Evolutionary conservation across 2,113 vertebrate genomes (phyloP).

Genomic region (Polypterus bichir): DNA sequence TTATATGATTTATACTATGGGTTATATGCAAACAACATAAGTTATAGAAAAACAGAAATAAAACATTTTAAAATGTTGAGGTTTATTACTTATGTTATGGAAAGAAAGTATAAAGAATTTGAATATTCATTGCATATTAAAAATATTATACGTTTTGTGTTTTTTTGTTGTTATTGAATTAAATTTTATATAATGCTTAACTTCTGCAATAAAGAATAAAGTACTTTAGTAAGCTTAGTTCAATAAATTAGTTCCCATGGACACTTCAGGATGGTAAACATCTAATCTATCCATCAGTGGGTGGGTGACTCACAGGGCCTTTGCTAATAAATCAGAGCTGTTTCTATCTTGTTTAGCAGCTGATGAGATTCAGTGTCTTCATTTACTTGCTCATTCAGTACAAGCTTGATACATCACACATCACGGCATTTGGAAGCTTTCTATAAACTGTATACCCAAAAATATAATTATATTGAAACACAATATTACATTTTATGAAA

Average conservation of each 20-base stretch:
- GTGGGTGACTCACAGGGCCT: constrained; percentile 25
- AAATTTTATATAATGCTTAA: too few relatives aligned
- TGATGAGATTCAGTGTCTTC: neutral
- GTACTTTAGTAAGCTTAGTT: constrained; percentile 2
- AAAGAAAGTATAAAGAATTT: too few relatives aligned
- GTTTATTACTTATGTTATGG: too few relatives aligned
- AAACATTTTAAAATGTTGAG: too few relatives aligned
- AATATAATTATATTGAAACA: neutral
- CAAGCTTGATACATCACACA: constrained; percentile 5
- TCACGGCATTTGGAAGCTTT: neutral
- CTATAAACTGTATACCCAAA: neutral
- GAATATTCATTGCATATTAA: too few relatives aligned
- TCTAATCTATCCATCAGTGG: constrained; percentile 22
- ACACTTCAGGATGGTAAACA: constrained; percentile 11
- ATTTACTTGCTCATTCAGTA: neutral
- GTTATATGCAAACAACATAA: too few relatives aligned
- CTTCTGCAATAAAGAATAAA: too few relatives aligned
- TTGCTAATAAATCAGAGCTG: constrained; percentile 24
- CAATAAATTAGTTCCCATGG: constrained; percentile 16
- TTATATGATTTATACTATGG: too few relatives aligned
- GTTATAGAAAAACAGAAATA: too few relatives aligned
- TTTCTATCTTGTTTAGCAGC: constrained; percentile 13
- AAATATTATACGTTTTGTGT: too few relatives aligned
- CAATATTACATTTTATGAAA: too few relatives aligned
- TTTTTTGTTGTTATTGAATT: too few relatives aligned